phyloP scores from a whole-genome alignment of 2,113 vertebrate species.

The Crotalus viridis region DNA sequence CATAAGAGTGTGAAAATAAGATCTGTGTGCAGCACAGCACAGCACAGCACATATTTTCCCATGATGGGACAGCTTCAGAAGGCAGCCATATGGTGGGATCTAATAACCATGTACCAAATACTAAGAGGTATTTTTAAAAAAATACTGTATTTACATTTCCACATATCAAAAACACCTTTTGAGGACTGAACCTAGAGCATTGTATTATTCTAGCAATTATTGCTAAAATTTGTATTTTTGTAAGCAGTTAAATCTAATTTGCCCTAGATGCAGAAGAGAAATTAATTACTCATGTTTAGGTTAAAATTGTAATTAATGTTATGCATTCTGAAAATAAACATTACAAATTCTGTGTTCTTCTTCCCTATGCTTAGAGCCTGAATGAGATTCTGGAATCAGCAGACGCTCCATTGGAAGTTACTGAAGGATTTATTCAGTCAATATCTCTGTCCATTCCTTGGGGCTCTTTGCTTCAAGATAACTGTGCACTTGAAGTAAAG shows the following conservation, averaged over 20 bases:
- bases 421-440: constrained; percentile 91
- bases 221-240: not conserved
- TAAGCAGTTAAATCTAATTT: not conserved
- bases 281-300: not conserved
- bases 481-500: constrained; percentile 91
- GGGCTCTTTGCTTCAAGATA: constrained; percentile 92
- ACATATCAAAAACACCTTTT: not conserved
- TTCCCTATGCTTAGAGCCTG: constrained; percentile 76
- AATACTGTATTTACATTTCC: not conserved
- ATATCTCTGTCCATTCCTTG: constrained; percentile 93
- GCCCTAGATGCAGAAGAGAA: not conserved
- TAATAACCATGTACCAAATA: not conserved
- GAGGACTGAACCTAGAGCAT: not conserved
- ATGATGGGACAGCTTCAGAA: not conserved
- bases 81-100: not conserved
- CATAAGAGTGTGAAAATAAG: not conserved
- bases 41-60: not conserved
- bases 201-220: not conserved
- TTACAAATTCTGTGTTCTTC: constrained; percentile 15
- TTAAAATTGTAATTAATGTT: not conserved
- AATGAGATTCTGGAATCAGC: constrained; percentile 95
- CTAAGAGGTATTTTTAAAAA: not conserved
- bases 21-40: not conserved
- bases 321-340: not conserved
- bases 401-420: constrained; percentile 93